phyloP scores from a whole-genome alignment of 30 jellyfish, hydroid and myxozoan genomes.

The Pelagia noctiluca region DNA sequence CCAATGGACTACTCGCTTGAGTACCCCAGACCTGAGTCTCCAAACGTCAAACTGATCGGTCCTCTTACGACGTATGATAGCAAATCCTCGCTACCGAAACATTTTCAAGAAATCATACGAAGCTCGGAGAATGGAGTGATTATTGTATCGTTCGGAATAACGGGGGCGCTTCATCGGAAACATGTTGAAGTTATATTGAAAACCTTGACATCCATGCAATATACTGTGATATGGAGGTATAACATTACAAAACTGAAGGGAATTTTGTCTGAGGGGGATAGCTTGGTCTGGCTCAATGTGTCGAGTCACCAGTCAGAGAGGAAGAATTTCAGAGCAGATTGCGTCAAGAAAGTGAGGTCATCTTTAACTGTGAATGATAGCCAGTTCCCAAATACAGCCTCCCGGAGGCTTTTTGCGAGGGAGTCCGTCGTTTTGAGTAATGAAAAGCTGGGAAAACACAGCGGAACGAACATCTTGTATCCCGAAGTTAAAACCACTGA shows the following conservation, averaged over 20 bases:
- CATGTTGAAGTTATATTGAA: not conserved
- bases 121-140: not conserved
- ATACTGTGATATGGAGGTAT: conserved; percentile 45
- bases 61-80: conserved; percentile 39
- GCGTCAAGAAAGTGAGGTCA: not conserved
- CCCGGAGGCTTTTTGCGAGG: too few relatives aligned
- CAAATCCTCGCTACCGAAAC: not conserved
- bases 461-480: too few relatives aligned
- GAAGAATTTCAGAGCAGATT: too few relatives aligned
- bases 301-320: too few relatives aligned
- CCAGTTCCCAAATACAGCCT: too few relatives aligned
- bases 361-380: not conserved
- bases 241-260: not conserved
- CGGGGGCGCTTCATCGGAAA: conserved; percentile 1
- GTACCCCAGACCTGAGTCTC: conserved; percentile 45
- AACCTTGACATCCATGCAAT: conserved; percentile 7
- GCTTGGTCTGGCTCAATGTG: too few relatives aligned
- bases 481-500: too few relatives aligned
- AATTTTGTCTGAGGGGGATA: too few relatives aligned
- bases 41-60: conserved; percentile 55
- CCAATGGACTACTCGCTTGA: conserved; percentile 62
- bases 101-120: not conserved
- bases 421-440: too few relatives aligned
- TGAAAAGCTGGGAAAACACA: not conserved
- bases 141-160: conserved; percentile 43